Conservation (phyloP, 2,113 vertebrate species). For the Deroptyus accipitrinus region DNA sequence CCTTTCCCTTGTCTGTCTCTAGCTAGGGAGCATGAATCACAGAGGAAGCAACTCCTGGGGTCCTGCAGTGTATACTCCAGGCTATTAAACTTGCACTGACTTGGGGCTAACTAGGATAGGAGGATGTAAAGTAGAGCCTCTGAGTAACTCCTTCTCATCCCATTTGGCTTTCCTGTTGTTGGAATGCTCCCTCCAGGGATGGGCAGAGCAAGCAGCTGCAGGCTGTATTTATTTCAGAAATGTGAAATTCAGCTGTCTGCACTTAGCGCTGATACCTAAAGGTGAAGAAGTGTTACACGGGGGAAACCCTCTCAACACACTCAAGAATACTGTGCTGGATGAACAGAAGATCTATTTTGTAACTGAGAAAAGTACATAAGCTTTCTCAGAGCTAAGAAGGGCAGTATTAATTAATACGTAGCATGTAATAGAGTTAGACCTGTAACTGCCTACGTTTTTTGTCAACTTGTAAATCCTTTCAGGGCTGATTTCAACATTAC, state of each 20-base stretch:
- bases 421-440: background rate
- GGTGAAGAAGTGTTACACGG: background rate
- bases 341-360: background rate
- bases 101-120: background rate
- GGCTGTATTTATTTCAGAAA: background rate
- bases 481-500: background rate
- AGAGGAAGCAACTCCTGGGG: accelerated
- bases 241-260: background rate
- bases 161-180: background rate
- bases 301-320: no score
- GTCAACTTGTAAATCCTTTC: background rate
- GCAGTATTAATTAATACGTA: background rate
- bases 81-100: background rate
- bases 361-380: background rate
- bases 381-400: background rate
- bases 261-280: background rate
- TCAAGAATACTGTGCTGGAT: background rate
- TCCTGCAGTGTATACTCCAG: background rate
- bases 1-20: background rate
- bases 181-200: background rate
- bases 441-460: background rate
- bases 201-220: background rate
- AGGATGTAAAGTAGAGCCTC: background rate
- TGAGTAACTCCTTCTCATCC: background rate
- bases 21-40: background rate